phyloP scores from a whole-genome alignment of 2,797 vertebrate genomes.

The Poeciliopsis turneri region DNA sequence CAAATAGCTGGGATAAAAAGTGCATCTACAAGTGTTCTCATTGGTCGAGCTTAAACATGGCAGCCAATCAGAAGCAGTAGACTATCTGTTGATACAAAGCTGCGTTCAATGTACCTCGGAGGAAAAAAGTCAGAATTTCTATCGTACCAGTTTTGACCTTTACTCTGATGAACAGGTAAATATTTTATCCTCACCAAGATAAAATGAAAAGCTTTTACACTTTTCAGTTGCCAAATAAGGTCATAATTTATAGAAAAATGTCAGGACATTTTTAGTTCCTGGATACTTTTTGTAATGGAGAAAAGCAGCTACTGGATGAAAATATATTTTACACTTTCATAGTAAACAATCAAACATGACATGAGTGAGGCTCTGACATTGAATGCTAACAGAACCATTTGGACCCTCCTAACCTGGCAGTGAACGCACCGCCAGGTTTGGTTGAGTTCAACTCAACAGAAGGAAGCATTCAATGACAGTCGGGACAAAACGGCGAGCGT shows the following conservation, averaged over 20 bases:
- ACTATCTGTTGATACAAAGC: neutral
- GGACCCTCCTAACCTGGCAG: neutral
- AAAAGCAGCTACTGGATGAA: neutral
- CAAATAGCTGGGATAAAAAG: neutral
- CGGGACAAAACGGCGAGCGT: neutral
- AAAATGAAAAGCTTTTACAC: neutral
- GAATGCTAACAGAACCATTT: constrained; percentile 1
- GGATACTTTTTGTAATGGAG: neutral
- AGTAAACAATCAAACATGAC: neutral
- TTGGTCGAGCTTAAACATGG: neutral
- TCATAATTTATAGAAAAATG: neutral
- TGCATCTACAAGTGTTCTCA: neutral
- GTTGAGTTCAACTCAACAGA: neutral
- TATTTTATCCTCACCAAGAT: neutral
- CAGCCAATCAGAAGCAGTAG: neutral
- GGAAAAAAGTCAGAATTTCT: neutral
- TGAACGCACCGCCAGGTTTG: neutral
- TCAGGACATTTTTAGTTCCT: neutral
- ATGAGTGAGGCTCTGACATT: neutral
- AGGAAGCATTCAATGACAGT: neutral
- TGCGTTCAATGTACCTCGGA: neutral
- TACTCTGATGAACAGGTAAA: neutral
- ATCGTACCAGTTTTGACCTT: neutral
- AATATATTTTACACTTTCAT: neutral
- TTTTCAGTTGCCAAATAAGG: neutral